A percentile compares a stretch with the other conserved stretches of the same genome.
phyloP scores from a whole-genome alignment of 2,113 vertebrate species.

The Ctenodactylus gundi region DNA sequence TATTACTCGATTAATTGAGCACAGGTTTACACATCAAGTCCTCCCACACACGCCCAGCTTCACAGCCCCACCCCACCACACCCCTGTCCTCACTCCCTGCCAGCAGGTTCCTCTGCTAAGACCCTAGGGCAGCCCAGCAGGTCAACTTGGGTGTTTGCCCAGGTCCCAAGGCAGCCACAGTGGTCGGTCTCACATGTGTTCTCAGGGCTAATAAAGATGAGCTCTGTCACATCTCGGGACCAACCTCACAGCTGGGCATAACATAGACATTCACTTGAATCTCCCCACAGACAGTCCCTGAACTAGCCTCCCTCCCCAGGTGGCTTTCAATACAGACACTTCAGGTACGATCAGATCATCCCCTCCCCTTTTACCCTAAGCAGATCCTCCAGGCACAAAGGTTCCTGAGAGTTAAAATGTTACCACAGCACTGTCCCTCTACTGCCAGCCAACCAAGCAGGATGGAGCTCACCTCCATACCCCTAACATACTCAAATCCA shows the following conservation, averaged over 20 bases:
- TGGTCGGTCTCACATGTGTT: not conserved
- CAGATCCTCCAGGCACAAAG: too few species aligned
- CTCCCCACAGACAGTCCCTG: not conserved
- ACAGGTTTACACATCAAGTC: not conserved
- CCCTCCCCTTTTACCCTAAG: too few species aligned
- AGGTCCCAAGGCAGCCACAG: fast-evolving
- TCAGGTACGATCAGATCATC: not conserved
- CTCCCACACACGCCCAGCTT: not conserved
- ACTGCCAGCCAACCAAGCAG: not conserved
- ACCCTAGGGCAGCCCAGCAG: not conserved
- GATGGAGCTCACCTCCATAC: not conserved
- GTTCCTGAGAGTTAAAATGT: not conserved
- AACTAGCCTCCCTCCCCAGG: not conserved
- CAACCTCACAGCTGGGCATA: too few species aligned
- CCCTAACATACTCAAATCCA: not conserved
- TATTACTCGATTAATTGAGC: not conserved
- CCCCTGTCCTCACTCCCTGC: fast-evolving
- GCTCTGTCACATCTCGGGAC: too few species aligned
- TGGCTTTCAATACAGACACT: not conserved
- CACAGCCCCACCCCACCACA: too few species aligned
- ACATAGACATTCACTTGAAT: not conserved
- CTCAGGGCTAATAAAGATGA: not conserved
- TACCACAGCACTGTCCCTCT: not conserved
- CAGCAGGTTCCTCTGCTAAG: not conserved
- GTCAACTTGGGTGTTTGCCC: not conserved